Evolutionary conservation across 2,113 vertebrate genomes (phyloP).

Genomic region (Uropsilus gracilis): DNA sequence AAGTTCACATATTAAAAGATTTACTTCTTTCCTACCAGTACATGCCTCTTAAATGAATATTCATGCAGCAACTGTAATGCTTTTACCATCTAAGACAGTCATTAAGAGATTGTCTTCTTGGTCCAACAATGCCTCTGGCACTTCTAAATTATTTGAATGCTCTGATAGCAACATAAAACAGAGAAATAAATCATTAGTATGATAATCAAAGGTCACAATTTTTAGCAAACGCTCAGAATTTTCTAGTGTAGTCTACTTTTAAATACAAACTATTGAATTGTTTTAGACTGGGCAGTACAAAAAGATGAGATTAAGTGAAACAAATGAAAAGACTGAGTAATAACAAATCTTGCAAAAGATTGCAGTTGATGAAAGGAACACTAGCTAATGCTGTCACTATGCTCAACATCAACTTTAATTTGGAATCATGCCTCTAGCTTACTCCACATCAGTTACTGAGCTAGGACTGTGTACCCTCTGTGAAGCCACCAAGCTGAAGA

Average conservation of each 20-base stretch:
- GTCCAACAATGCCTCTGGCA: constrained; percentile 50
- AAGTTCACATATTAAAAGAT: constrained; percentile 52
- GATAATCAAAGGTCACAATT: constrained; percentile 74
- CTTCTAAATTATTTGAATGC: constrained; percentile 72
- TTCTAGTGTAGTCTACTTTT: constrained; percentile 18
- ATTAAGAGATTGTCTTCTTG: constrained; percentile 79
- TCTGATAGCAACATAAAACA: constrained; percentile 65
- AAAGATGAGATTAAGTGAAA: constrained; percentile 54
- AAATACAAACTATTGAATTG: background rate
- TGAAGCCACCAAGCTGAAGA: background rate
- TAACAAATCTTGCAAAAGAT: background rate
- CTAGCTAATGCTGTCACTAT: background rate
- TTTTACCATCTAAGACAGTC: constrained; percentile 62
- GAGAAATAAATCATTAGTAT: constrained; percentile 72
- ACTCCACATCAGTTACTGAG: fast-evolving
- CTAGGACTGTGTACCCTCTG: fast-evolving
- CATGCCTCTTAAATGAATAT: constrained; percentile 78
- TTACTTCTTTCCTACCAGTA: constrained; percentile 64
- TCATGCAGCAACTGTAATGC: constrained; percentile 68
- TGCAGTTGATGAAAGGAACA: background rate
- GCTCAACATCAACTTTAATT: background rate
- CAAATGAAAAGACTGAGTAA: constrained; percentile 22
- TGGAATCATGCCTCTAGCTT: background rate
- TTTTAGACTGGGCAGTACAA: constrained; percentile 37
- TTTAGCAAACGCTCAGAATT: constrained; percentile 66